Conservation (phyloP, 2,797 vertebrate species). For the Apogon talboti region DNA sequence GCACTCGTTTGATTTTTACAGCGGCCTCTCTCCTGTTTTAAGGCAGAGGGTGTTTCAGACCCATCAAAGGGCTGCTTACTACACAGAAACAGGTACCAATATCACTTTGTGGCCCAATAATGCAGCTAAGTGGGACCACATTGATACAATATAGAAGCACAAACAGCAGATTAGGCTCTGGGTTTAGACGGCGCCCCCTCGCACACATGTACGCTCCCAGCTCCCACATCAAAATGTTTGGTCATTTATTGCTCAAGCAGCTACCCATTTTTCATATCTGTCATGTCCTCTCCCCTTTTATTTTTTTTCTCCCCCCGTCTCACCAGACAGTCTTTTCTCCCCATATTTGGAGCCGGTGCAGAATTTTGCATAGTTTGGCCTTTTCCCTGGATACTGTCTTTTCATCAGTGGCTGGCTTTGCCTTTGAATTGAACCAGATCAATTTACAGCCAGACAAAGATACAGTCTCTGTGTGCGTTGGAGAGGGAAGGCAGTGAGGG, state of each 20-base stretch:
- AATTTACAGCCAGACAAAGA: conserved; percentile 70
- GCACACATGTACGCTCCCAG: conserved; percentile 32
- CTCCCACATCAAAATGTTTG: conserved; percentile 73
- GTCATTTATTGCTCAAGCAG: conserved; percentile 73
- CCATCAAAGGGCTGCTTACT: conserved; percentile 76
- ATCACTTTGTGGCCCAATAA: conserved; percentile 63
- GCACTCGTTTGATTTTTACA: conserved; percentile 66
- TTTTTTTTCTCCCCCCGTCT: conserved; percentile 25
- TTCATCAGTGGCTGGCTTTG: conserved; percentile 76
- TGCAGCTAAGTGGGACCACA: conserved; percentile 75
- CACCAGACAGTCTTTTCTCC: conserved; percentile 68
- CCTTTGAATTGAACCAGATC: conserved; percentile 77
- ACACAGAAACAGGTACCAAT: conserved; percentile 71
- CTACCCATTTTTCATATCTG: conserved; percentile 81
- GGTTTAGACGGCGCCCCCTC: conserved; percentile 28
- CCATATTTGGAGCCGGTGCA: conserved; percentile 78
- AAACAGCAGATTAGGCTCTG: conserved; percentile 56
- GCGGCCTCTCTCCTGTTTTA: conserved; percentile 50
- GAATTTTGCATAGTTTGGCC: conserved; percentile 76
- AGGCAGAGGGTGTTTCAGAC: conserved; percentile 52
- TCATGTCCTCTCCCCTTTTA: conserved; percentile 59
- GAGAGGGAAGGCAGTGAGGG: conserved; percentile 47
- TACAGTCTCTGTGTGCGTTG: conserved; percentile 63
- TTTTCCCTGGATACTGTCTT: conserved; percentile 80
- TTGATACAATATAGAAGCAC: conserved; percentile 66